Evolutionary conservation across 2,113 vertebrate species (phyloP), one percentile per base, ranked within the genome.

Genomic region (Drymodes brunneopygia): DNA sequence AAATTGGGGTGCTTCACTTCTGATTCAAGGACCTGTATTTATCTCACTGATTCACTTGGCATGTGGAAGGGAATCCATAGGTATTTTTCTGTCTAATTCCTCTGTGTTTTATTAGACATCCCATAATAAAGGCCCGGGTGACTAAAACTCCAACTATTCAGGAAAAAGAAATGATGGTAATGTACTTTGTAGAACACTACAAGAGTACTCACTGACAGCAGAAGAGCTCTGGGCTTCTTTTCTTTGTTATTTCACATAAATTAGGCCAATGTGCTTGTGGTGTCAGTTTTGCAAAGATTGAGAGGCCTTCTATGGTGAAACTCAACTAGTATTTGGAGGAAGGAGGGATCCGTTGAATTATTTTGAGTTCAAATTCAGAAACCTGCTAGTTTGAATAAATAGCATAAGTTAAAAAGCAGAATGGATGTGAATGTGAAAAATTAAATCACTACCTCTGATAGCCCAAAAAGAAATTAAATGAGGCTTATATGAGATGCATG

Each of bases 1-100:
- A 79, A 88, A 61, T 3, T 20, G 12, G 0, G 0, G 8, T 79
- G 12, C 21, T 51, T 80, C 35, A 18, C 12, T 50, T 86, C 16
- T 51, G 12, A 54, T 66, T 84, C 60, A 50, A 15, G 17, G 12
- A 58, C 27, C 21, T 54, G 5, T 38, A 33, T 79, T 81, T 82
- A 17, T 80, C 19, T 38, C 8, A 5, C 12, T 48, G 13, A 53
- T 60, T 80, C 27, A 35, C 7, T 50, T 45, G 28, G 23, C 6
- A 42, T 0, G 0, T 27, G 24, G 4, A 24, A 53, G 3, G 10
- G 25, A n/a, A 8, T 48, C 11, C 21, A 15, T 2, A 65, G 9
- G 4, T 45, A 57, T 75, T 80, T 67, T 4, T 82, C 21, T 67
- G 11, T 9, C 16, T 40, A 29, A 71, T 64, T 90, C 12, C 9